These are phyloP conservation scores for Napeogenes inachia DNA, from an alignment of 2,888 invertebrate species.

Conservation along the genomic window DNA sequence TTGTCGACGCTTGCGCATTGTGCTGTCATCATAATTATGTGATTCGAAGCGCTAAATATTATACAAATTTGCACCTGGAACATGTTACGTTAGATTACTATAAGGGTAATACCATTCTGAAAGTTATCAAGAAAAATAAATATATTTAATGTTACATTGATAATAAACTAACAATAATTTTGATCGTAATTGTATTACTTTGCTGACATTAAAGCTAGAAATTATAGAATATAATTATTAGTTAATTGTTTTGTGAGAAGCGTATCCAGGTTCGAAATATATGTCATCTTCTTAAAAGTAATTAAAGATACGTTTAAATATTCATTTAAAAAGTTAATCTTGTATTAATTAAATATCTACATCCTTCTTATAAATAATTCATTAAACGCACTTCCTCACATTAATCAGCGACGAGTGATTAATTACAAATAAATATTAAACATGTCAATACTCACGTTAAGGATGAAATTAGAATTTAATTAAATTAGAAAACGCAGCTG, in stretches of 20 bases:
- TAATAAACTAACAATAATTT: too few relatives aligned
- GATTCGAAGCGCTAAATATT: conserved; percentile 14
- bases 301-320: neutral
- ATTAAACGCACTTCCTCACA: neutral
- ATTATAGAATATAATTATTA: too few relatives aligned
- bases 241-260: too few relatives aligned
- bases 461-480: neutral
- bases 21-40: conserved; percentile 64
- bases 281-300: too few relatives aligned
- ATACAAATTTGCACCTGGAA: conserved; percentile 4
- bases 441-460: neutral
- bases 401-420: neutral
- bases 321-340: neutral
- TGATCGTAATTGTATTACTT: too few relatives aligned
- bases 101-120: too few relatives aligned
- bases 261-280: too few relatives aligned
- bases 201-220: too few relatives aligned
- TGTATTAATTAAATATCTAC: neutral
- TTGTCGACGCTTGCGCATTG: conserved; percentile 52
- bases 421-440: neutral
- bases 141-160: too few relatives aligned
- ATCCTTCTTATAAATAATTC: neutral
- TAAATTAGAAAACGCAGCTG: conserved; percentile 1
- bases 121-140: too few relatives aligned
- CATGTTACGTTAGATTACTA: neutral